A percentile compares a stretch with the other conserved stretches of the same genome.
Evolutionary conservation across 2,888 invertebrate species (phyloP).

Genomic region (Calliopum simillimum): DNA sequence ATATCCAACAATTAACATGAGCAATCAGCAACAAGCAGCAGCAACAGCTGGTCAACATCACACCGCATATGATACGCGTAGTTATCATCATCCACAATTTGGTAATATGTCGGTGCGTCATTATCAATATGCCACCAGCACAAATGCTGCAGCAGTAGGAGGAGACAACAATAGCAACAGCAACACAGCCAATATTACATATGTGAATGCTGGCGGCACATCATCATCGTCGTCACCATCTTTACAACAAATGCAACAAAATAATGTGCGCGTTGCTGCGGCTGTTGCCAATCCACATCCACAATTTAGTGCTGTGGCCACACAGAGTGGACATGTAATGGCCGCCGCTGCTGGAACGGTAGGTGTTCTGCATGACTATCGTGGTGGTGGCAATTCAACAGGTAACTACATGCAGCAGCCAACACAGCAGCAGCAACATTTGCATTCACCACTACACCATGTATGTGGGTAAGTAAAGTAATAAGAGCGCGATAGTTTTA

Average conservation of each 20-base stretch:
- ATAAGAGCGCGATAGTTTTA: background rate
- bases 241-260: background rate
- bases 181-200: background rate
- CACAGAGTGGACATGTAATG: conserved; percentile 30
- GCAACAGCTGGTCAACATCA: conserved; percentile 28
- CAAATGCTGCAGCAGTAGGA: conserved; percentile 47
- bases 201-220: too few species aligned
- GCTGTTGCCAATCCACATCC: conserved; percentile 35
- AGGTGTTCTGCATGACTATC: too few species aligned
- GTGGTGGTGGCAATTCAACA: too few species aligned
- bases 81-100: conserved; percentile 65
- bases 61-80: conserved; percentile 52
- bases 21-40: conserved; percentile 40
- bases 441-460: conserved; percentile 25
- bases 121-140: conserved; percentile 46
- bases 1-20: conserved; percentile 41
- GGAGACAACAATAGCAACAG: conserved; percentile 38
- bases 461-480: conserved; percentile 20
- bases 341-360: background rate
- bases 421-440: conserved; percentile 23
- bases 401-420: background rate
- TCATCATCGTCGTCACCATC: background rate
- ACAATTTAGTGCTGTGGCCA: conserved; percentile 46
- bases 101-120: conserved; percentile 65
- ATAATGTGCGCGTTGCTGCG: too few species aligned